These are phyloP conservation scores for Anthonomus grandis DNA, from an alignment of 1,140 invertebrate species.

Conservation along the genomic window DNA sequence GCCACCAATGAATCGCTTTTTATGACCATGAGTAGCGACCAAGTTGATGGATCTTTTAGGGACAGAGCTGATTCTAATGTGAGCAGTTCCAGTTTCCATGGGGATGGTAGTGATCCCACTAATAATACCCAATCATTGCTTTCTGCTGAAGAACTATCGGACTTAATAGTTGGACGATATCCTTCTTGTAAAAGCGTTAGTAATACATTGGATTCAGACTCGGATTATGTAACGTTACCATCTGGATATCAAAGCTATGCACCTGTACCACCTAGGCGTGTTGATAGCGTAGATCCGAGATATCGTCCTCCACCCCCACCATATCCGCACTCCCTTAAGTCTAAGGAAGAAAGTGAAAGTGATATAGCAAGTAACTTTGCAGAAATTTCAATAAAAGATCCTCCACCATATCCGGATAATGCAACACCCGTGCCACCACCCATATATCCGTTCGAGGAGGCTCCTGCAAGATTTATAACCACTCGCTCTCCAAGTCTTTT, in stretches of 20 bases:
- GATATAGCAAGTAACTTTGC: slow-evolving; percentile 31
- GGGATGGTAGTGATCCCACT: slow-evolving; percentile 81
- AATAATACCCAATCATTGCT: slow-evolving; percentile 70
- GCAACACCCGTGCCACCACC: slow-evolving; percentile 46
- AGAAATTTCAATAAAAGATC: slow-evolving; percentile 46
- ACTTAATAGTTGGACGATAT: slow-evolving; percentile 77
- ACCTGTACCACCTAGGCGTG: slow-evolving; percentile 61
- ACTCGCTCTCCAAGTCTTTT: slow-evolving; percentile 65
- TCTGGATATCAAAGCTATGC: slow-evolving; percentile 62
- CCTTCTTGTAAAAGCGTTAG: slow-evolving; percentile 77
- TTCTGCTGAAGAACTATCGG: slow-evolving; percentile 75
- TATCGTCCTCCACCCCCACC: slow-evolving; percentile 52
- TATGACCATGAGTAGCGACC: slow-evolving; percentile 46
- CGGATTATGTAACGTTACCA: slow-evolving; percentile 82
- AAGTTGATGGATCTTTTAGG: slow-evolving; percentile 57
- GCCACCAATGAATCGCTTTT: slow-evolving; percentile 43
- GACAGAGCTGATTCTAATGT: slow-evolving; percentile 72
- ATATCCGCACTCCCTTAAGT: slow-evolving; percentile 47
- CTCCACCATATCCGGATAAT: slow-evolving; percentile 58
- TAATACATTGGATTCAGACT: slow-evolving; percentile 79
- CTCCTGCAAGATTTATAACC: slow-evolving; percentile 63
- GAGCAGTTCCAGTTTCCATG: slow-evolving; percentile 72
- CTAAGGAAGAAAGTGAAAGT: slow-evolving; percentile 15
- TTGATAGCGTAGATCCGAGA: slow-evolving; percentile 53
- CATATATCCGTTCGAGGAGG: slow-evolving; percentile 54